Percentiles rank a stretch among this genome's conserved stretches.
phyloP scores from a whole-genome alignment of 2,797 vertebrate species.

The Lepus oiostolus region DNA sequence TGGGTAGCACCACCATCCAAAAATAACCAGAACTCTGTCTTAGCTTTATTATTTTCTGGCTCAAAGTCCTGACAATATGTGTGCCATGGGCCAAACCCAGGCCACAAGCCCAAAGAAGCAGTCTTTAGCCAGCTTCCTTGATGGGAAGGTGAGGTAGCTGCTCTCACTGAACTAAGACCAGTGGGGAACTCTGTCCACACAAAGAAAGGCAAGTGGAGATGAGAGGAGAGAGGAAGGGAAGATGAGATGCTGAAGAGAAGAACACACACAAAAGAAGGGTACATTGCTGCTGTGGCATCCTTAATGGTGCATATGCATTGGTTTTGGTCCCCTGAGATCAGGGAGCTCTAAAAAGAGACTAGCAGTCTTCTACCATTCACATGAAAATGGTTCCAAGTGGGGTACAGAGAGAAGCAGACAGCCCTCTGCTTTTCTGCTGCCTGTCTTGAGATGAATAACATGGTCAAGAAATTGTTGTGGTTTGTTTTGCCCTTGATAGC shows the following conservation, averaged over 20 bases:
- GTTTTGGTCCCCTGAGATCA: background rate
- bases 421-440: background rate
- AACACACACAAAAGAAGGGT: no score
- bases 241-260: background rate
- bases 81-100: background rate
- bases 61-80: background rate
- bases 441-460: background rate
- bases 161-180: background rate
- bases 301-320: background rate
- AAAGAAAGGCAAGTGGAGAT: background rate
- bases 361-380: background rate
- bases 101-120: background rate
- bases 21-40: background rate
- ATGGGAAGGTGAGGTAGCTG: background rate
- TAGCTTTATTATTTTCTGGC: background rate
- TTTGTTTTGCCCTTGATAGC: background rate
- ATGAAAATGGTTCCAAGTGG: background rate
- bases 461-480: background rate
- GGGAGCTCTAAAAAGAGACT: background rate
- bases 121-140: background rate
- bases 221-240: no score
- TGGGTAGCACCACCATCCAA: background rate
- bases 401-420: background rate
- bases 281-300: background rate
- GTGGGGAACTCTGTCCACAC: background rate